Percentiles rank a stretch among this genome's conserved stretches.
phyloP scores from a whole-genome alignment of 1,140 invertebrate genomes.

The Probaryconus sp. region DNA sequence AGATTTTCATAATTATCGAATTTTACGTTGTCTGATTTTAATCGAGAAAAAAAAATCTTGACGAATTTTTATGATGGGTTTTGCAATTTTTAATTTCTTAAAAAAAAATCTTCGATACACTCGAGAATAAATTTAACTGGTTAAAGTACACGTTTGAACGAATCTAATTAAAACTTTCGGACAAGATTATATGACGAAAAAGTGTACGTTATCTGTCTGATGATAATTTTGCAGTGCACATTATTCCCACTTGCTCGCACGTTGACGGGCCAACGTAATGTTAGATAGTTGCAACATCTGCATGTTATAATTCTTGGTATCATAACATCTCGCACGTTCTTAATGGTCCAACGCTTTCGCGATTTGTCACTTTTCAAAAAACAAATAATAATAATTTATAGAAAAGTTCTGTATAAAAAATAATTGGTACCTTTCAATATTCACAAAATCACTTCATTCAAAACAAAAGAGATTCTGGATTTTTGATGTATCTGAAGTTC shows the following conservation, averaged over 20 bases:
- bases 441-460: too few species aligned
- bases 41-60: too few species aligned
- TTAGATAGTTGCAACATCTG: constrained; percentile 56
- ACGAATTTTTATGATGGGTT: too few species aligned
- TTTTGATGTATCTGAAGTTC: too few species aligned
- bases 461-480: too few species aligned
- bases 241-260: constrained; percentile 48
- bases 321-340: constrained; percentile 33
- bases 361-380: constrained; percentile 29
- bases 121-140: constrained; percentile 2
- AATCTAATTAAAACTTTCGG: constrained; percentile 60
- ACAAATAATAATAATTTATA: neutral
- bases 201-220: constrained; percentile 48
- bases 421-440: too few species aligned
- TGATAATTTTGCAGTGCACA: constrained; percentile 59
- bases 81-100: too few species aligned
- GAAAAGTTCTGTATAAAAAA: too few species aligned
- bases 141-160: constrained; percentile 3
- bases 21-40: too few species aligned
- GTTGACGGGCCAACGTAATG: constrained; percentile 39
- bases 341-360: constrained; percentile 25
- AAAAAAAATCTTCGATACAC: constrained; percentile 22
- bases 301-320: constrained; percentile 43
- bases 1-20: constrained; percentile 19
- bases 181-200: constrained; percentile 44